Evolutionary conservation across 2,113 vertebrate species (phyloP).

Genomic region (Alaudala cheleensis): DNA sequence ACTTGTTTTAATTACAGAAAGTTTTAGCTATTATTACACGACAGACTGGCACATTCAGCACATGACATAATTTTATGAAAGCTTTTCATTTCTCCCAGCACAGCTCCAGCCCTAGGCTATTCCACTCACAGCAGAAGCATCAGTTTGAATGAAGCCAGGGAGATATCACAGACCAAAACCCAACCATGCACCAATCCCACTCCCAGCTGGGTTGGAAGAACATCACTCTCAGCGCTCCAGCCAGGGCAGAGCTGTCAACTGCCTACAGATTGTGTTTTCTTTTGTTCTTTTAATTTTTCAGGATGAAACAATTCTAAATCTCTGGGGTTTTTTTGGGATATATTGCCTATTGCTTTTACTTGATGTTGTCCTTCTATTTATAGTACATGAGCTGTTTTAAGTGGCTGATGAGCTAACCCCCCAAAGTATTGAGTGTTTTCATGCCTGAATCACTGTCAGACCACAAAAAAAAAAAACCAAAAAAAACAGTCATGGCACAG

Average conservation of each 20-base stretch:
- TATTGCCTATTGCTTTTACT: background rate
- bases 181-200: fast-evolving
- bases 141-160: background rate
- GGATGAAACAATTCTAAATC: background rate
- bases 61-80: conserved; percentile 59
- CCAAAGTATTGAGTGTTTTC: background rate
- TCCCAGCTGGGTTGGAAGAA: background rate
- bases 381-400: background rate
- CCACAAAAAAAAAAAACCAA: background rate
- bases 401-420: background rate
- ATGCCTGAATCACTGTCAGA: background rate
- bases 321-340: background rate
- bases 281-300: background rate
- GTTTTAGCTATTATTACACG: conserved; percentile 54
- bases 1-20: conserved; percentile 70
- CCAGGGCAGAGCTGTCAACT: background rate
- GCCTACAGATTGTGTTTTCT: background rate
- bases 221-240: background rate
- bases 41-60: conserved; percentile 50
- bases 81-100: conserved; percentile 44
- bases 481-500: background rate
- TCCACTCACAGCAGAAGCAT: conserved; percentile 2
- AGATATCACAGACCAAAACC: background rate
- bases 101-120: conserved; percentile 55
- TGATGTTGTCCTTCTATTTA: background rate